Percentiles rank a stretch among this genome's conserved stretches.
Conservation (phyloP, 2,113 vertebrate species). For the Amia ocellicauda region DNA sequence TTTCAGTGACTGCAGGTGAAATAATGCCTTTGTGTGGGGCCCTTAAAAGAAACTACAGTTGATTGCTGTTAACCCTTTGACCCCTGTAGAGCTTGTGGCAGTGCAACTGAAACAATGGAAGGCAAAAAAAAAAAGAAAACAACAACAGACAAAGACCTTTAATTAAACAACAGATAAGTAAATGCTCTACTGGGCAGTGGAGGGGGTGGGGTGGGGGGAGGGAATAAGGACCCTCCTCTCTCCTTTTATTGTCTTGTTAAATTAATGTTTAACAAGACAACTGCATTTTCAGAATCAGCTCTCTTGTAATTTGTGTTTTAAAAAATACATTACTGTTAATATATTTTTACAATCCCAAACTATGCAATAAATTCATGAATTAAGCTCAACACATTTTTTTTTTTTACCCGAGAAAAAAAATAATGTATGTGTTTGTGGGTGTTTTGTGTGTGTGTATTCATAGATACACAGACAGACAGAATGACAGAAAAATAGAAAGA, state of each 20-base stretch:
- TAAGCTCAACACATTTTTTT: too few species aligned
- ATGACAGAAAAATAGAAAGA: too few species aligned
- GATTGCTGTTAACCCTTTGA: constrained; percentile 84
- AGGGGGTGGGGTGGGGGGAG: constrained; percentile 20
- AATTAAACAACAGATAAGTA: constrained; percentile 75
- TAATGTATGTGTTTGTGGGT: too few species aligned
- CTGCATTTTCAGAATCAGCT: constrained; percentile 41
- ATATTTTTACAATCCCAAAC: too few species aligned
- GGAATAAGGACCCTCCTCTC: constrained; percentile 35
- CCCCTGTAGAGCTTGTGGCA: constrained; percentile 64
- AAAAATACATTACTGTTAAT: constrained; percentile 19
- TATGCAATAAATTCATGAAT: too few species aligned
- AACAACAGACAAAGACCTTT: constrained; percentile 53
- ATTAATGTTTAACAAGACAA: constrained; percentile 45
- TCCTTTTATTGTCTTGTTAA: constrained; percentile 54
- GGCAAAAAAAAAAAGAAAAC: constrained; percentile 49
- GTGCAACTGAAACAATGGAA: constrained; percentile 65
- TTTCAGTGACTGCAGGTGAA: constrained; percentile 80
- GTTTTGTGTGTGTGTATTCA: too few species aligned
- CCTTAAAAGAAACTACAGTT: constrained; percentile 64
- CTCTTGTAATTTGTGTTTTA: constrained; percentile 39
- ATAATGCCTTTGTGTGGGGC: constrained; percentile 71
- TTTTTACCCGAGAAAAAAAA: too few species aligned
- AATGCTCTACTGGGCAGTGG: constrained; percentile 54
- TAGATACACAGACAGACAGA: too few species aligned